Percentiles rank a stretch among this genome's conserved stretches.
phyloP scores from a whole-genome alignment of 2,888 invertebrate species.

The Dicyrtoma fusca region DNA sequence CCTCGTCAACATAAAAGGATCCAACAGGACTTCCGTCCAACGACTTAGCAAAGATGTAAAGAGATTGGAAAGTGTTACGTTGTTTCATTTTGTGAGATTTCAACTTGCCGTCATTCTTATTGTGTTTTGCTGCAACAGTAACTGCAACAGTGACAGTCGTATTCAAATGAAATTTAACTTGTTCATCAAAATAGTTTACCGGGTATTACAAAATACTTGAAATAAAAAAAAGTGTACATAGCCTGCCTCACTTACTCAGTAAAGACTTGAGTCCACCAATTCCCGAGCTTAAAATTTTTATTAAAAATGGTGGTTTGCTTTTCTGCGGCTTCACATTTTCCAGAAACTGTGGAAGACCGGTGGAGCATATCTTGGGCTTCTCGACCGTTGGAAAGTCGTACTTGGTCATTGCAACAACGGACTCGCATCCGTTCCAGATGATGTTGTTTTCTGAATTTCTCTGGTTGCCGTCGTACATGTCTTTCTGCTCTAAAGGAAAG shows the following conservation, averaged over 20 bases:
- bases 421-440: conserved; percentile 29
- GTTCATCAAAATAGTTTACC: no score
- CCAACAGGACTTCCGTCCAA: not conserved
- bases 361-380: conserved; percentile 15
- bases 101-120: not conserved
- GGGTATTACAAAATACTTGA: no score
- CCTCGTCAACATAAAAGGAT: not conserved
- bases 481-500: no score
- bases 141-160: not conserved
- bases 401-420: not conserved
- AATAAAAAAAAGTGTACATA: no score
- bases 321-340: conserved; percentile 5
- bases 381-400: not conserved
- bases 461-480: no score
- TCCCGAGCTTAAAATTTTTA: no score
- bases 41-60: conserved; percentile 11
- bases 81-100: not conserved
- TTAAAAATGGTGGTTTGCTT: not conserved
- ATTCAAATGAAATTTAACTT: no score
- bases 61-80: conserved; percentile 1
- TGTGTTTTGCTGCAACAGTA: conserved; percentile 2
- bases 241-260: no score
- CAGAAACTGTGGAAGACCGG: conserved; percentile 16
- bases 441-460: no score
- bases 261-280: no score